These are phyloP conservation scores for Parnassius smintheus DNA, from an alignment of 2,888 invertebrate genomes.

Conservation along the genomic window DNA sequence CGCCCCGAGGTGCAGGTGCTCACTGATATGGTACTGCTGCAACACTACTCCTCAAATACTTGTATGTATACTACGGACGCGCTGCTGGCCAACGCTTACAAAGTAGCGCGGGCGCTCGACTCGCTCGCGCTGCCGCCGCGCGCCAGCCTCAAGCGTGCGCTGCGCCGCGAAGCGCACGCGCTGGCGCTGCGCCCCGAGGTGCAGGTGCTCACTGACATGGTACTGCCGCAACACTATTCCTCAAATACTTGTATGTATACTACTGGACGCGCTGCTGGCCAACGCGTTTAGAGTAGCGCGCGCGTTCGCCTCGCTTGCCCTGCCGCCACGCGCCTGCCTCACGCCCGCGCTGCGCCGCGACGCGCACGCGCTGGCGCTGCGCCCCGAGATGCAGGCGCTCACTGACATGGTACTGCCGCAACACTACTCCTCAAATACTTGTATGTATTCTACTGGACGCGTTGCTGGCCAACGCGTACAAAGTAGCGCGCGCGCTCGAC, in stretches of 20 bases:
- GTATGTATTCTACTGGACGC: constrained; percentile 58
- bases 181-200: constrained; percentile 93
- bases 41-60: not conserved
- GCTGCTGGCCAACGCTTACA: constrained; percentile 91
- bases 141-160: constrained; percentile 85
- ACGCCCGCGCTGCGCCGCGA: constrained; percentile 86
- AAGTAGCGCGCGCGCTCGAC: constrained; percentile 86
- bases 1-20: constrained; percentile 92
- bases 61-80: constrained; percentile 51
- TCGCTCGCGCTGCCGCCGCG: constrained; percentile 90
- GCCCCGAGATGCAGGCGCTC: constrained; percentile 92
- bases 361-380: constrained; percentile 91
- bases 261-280: constrained; percentile 89
- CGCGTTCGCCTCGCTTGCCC: constrained; percentile 85
- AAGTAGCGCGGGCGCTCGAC: constrained; percentile 86
- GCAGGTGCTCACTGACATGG: constrained; percentile 91
- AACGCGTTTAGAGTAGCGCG: constrained; percentile 92
- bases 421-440: not conserved
- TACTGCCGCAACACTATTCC: constrained; percentile 50
- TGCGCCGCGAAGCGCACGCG: constrained; percentile 91
- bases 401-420: constrained; percentile 86
- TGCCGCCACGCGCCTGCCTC: constrained; percentile 89
- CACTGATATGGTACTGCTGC: constrained; percentile 87
- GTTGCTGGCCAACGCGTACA: constrained; percentile 91
- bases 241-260: too few species aligned